phyloP scores from a whole-genome alignment of 2,797 vertebrate genomes.

The Manis javanica region DNA sequence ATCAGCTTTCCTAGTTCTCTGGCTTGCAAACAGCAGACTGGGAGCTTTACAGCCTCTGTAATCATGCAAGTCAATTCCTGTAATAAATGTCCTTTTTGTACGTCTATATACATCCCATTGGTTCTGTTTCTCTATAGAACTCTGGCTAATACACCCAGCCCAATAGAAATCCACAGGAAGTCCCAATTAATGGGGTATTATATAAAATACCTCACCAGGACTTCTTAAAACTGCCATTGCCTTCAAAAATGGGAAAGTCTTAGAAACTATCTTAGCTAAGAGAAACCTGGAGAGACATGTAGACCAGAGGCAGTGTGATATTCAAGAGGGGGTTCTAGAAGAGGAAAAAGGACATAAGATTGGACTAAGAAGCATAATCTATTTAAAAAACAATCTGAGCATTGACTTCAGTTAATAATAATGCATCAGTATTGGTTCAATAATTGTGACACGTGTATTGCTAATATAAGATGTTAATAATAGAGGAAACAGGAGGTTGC shows the following conservation, averaged over 20 bases:
- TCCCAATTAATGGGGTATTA: not conserved
- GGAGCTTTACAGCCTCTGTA: not conserved
- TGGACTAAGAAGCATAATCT: not conserved
- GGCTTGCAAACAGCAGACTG: not conserved
- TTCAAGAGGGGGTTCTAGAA: not conserved
- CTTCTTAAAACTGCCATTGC: not conserved
- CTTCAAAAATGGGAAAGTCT: not conserved
- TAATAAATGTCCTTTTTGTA: not conserved
- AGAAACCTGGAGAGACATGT: not conserved
- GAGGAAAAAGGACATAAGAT: not conserved
- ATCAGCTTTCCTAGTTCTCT: not conserved
- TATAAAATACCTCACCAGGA: not conserved
- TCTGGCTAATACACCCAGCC: not conserved
- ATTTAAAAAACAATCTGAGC: not conserved
- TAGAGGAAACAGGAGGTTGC: not conserved
- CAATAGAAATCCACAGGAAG: not conserved
- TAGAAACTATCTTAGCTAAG: not conserved
- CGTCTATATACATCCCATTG: not conserved
- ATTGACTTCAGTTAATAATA: not conserved
- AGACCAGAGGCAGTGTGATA: not conserved
- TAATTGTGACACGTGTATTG: not conserved
- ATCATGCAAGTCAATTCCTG: not conserved
- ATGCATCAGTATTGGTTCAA: not conserved
- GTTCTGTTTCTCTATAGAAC: not conserved
- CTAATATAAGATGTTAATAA: not conserved